Evolutionary conservation across 92 coral and sea anemone species (phyloP).

Genomic region (Porites rus): DNA sequence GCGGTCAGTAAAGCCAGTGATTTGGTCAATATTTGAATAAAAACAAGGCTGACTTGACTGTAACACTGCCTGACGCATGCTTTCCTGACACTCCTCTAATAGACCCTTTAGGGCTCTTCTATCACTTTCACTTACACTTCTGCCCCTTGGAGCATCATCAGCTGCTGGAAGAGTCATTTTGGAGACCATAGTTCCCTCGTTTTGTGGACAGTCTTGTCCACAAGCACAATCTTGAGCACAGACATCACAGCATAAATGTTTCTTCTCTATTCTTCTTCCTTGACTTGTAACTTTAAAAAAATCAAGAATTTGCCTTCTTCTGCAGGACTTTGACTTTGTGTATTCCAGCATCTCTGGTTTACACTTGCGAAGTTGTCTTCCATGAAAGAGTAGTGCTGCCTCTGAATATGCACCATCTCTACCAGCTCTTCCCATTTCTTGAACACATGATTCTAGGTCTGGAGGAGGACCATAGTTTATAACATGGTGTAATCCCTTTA

Average conservation of each 20-base stretch:
- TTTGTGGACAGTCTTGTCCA: constrained; percentile 5
- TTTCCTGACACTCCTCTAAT: constrained; percentile 5
- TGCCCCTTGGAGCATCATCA: not conserved
- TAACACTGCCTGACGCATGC: not conserved
- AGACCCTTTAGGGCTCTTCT: not conserved
- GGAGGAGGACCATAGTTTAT: constrained; percentile 17
- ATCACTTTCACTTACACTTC: constrained; percentile 4
- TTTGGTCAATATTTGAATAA: constrained; percentile 4
- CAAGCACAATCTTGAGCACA: not conserved
- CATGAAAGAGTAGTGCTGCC: constrained; percentile 12
- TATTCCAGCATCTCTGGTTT: constrained; percentile 33
- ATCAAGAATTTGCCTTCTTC: not conserved
- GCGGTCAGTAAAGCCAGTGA: not conserved
- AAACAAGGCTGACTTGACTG: not conserved
- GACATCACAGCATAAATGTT: too few relatives aligned
- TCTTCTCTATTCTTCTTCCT: too few relatives aligned
- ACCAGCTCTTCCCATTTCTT: constrained; percentile 37
- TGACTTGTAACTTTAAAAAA: not conserved
- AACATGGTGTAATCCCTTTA: not conserved
- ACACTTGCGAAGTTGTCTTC: constrained; percentile 22
- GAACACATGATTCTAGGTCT: constrained; percentile 31
- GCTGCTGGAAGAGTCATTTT: not conserved
- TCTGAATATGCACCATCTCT: constrained; percentile 26
- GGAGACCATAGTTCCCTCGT: constrained; percentile 1
- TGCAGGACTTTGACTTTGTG: constrained; percentile 5